These are phyloP conservation scores for Hippocampus barbouri DNA, from an alignment of 2,113 vertebrate genomes.

Conservation along the genomic window DNA sequence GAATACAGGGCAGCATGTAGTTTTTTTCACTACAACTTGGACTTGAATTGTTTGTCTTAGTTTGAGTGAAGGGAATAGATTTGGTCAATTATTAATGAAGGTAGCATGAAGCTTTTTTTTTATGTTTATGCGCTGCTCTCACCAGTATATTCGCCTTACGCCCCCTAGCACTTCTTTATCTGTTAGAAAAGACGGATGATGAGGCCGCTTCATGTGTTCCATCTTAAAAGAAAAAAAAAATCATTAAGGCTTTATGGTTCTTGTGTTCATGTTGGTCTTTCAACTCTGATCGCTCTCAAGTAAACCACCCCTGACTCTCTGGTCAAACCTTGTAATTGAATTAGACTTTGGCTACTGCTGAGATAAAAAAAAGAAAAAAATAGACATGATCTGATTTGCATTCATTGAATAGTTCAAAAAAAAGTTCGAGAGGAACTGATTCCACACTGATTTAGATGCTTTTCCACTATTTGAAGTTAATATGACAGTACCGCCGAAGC, in stretches of 20 bases:
- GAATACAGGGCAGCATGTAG: slow-evolving; percentile 10
- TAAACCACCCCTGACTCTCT: slow-evolving; percentile 34
- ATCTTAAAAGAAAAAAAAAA: slow-evolving; percentile 1
- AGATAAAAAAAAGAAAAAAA: slow-evolving; percentile 52
- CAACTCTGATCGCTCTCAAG: slow-evolving; percentile 40
- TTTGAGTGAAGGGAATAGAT: slow-evolving; percentile 57
- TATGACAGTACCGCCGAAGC: slow-evolving; percentile 8
- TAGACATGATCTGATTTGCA: slow-evolving; percentile 52
- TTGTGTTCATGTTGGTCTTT: slow-evolving; percentile 40
- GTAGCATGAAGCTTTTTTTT: slow-evolving; percentile 57
- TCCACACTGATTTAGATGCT: slow-evolving; percentile 1
- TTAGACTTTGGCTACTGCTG: slow-evolving; percentile 43
- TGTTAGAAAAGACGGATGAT: slow-evolving; percentile 42
- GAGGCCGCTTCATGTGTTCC: slow-evolving; percentile 40
- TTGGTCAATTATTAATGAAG: slow-evolving; percentile 66
- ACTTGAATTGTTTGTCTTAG: slow-evolving; percentile 33
- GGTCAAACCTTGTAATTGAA: slow-evolving; percentile 45
- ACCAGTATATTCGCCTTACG: slow-evolving; percentile 16
- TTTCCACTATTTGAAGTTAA: slow-evolving; percentile 22
- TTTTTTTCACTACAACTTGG: slow-evolving; percentile 30
- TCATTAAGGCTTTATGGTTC: slow-evolving; percentile 50
- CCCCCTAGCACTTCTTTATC: slow-evolving; percentile 52
- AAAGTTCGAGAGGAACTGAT: slow-evolving; percentile 27
- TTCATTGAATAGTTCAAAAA: slow-evolving; percentile 62
- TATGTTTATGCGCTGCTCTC: slow-evolving; percentile 40